Evolutionary conservation across 1,140 invertebrate genomes (phyloP).

Genomic region (Neodiprion pinetum): DNA sequence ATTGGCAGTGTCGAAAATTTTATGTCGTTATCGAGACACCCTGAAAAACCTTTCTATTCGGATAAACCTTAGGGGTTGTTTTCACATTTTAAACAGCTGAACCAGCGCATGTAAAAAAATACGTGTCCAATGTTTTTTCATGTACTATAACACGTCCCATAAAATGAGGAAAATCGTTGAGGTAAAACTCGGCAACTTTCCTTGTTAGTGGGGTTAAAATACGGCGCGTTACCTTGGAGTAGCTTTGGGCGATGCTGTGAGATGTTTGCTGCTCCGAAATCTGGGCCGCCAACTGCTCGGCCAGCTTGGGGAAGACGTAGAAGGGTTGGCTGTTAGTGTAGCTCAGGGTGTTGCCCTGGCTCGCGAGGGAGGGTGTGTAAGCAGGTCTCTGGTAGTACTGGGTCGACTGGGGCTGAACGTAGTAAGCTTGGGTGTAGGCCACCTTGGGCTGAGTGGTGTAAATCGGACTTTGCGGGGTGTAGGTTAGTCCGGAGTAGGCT

Average conservation of each 20-base stretch:
- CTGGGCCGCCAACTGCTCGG: conserved; percentile 44
- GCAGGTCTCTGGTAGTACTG: conserved; percentile 22
- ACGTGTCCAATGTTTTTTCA: conserved; percentile 10
- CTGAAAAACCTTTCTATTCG: too few relatives aligned
- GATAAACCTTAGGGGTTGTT: too few relatives aligned
- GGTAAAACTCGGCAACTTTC: too few relatives aligned
- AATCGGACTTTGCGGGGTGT: background rate
- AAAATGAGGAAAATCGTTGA: conserved; percentile 15
- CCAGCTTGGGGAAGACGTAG: conserved; percentile 35
- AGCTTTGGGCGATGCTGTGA: conserved; percentile 37
- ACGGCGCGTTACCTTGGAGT: conserved; percentile 36
- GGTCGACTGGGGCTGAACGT: conserved; percentile 22
- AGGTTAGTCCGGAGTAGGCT: background rate
- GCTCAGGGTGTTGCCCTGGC: background rate
- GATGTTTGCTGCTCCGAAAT: conserved; percentile 40
- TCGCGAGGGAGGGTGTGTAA: background rate
- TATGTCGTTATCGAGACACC: too few relatives aligned
- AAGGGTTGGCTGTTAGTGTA: conserved; percentile 33
- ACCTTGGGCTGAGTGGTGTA: conserved; percentile 42
- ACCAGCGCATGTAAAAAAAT: background rate
- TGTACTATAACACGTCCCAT: background rate
- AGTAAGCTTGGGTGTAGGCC: conserved; percentile 43
- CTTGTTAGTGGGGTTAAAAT: background rate
- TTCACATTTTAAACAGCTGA: too few relatives aligned
- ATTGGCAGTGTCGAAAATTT: too few relatives aligned